These are phyloP conservation scores for Acanthosepion pharaonis DNA, from an alignment of 2,888 invertebrate species.

Conservation along the genomic window DNA sequence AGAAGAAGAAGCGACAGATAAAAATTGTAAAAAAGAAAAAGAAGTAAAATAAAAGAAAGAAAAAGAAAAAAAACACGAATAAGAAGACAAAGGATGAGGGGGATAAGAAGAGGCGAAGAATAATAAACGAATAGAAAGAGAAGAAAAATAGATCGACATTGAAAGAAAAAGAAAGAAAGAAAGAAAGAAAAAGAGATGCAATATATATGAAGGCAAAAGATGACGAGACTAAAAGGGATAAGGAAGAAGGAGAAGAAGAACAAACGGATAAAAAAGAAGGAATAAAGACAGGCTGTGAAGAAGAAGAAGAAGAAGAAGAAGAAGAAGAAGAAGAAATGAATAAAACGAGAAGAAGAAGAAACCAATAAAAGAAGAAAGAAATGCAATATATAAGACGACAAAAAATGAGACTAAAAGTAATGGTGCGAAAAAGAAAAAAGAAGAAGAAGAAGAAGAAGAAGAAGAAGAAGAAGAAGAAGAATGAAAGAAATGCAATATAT, in stretches of 20 bases:
- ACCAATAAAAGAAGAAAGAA: background rate
- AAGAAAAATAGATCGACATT: background rate
- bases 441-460: background rate
- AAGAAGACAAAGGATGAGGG: background rate
- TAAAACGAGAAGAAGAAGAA: background rate
- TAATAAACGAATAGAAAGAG: constrained; percentile 43
- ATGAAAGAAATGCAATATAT: background rate
- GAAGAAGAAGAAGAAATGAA: background rate
- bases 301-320: background rate
- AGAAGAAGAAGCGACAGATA: background rate
- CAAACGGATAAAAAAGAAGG: background rate
- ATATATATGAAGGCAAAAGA: background rate
- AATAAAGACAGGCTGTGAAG: background rate
- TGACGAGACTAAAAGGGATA: background rate
- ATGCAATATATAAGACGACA: background rate
- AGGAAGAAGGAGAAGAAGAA: background rate
- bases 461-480: background rate
- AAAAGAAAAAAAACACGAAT: background rate
- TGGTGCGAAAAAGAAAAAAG: background rate
- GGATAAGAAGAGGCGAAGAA: background rate
- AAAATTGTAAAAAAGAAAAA: background rate
- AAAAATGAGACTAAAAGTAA: background rate
- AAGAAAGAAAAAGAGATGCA: background rate
- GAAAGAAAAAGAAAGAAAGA: background rate
- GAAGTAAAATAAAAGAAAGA: background rate